Evolutionary conservation across 2,113 vertebrate species (phyloP).

Genomic region (Heterocephalus glaber): DNA sequence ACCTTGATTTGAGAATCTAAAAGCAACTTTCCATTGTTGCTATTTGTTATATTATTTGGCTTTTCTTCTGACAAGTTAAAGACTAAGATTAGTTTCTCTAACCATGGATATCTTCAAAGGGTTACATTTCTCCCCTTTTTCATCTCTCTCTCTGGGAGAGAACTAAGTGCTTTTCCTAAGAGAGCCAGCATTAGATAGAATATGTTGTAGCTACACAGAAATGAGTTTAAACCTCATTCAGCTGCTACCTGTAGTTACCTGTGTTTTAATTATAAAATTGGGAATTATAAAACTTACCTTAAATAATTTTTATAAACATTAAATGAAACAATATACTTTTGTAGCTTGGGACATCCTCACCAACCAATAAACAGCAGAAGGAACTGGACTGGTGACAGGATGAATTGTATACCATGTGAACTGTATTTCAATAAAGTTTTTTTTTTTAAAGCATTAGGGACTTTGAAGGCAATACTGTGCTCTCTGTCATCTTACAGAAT

Average conservation of each 20-base stretch:
- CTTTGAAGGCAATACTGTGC: conserved; percentile 33
- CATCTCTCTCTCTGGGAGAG: background rate
- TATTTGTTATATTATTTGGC: conserved; percentile 16
- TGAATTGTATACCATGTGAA: background rate
- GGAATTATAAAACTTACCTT: background rate
- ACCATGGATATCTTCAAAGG: background rate
- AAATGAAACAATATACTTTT: conserved; percentile 32
- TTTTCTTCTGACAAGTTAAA: conserved; percentile 9
- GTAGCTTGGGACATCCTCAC: conserved; percentile 12
- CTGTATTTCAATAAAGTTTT: conserved; percentile 3
- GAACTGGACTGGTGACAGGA: background rate
- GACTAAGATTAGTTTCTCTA: conserved; percentile 32
- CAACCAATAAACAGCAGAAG: conserved; percentile 10
- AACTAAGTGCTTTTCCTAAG: conserved; percentile 23
- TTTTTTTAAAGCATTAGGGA: background rate
- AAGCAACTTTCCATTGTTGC: conserved; percentile 23
- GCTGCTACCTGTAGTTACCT: background rate
- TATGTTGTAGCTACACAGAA: background rate
- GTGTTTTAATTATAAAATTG: conserved; percentile 30
- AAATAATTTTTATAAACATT: conserved; percentile 52
- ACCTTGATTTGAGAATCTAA: conserved; percentile 1
- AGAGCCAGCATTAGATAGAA: background rate
- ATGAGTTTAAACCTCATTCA: conserved; percentile 14
- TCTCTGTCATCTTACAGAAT: background rate
- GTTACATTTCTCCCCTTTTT: background rate